These are phyloP conservation scores for Torymus auratus DNA, from an alignment of 2,888 invertebrate species.

Conservation along the genomic window DNA sequence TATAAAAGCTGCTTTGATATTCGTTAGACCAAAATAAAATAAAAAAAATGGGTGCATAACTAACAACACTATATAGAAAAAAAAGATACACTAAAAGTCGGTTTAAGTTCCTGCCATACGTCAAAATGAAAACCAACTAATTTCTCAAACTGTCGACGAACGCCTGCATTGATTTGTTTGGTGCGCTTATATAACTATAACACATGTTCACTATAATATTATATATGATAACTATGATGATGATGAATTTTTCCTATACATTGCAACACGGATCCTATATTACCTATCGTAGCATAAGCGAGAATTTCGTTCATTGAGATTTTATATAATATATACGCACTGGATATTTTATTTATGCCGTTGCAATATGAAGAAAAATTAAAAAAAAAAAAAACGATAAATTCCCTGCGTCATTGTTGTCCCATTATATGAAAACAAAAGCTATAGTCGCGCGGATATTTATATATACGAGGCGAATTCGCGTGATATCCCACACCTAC, in stretches of 20 bases:
- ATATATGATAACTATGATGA: neutral
- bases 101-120: slow-evolving; percentile 56
- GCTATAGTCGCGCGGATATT: slow-evolving; percentile 41
- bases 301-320: too few relatives aligned
- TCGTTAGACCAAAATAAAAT: neutral
- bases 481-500: slow-evolving; percentile 16
- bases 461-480: slow-evolving; percentile 7
- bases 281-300: too few relatives aligned
- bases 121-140: neutral
- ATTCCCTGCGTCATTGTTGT: slow-evolving; percentile 46
- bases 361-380: slow-evolving; percentile 28
- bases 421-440: slow-evolving; percentile 2
- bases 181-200: slow-evolving; percentile 6
- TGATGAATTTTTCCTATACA: slow-evolving; percentile 39
- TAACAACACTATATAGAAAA: slow-evolving; percentile 17
- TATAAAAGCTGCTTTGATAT: slow-evolving; percentile 28
- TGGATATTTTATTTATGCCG: slow-evolving; percentile 19
- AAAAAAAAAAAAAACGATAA: neutral
- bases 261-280: slow-evolving; percentile 36
- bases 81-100: slow-evolving; percentile 49
- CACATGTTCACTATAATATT: slow-evolving; percentile 8
- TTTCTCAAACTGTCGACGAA: slow-evolving; percentile 4
- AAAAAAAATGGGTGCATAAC: slow-evolving; percentile 8
- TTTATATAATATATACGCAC: slow-evolving; percentile 6
- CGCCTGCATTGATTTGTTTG: slow-evolving; percentile 12